These are phyloP conservation scores for Psittacara wagleri DNA, from an alignment of 2,113 vertebrate species.

Conservation along the genomic window DNA sequence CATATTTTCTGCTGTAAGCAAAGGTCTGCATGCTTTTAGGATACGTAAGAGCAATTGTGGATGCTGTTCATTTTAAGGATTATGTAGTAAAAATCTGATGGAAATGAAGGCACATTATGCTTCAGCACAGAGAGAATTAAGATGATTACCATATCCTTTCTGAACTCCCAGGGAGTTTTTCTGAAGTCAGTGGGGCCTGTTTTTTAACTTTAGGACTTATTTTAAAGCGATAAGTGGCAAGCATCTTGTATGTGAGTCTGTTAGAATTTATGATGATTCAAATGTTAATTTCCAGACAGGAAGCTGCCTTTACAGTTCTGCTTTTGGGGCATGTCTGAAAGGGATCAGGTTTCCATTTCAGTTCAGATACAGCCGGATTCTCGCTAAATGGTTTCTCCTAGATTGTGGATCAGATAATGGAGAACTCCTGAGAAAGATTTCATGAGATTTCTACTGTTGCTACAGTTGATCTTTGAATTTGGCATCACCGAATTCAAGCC, in stretches of 20 bases:
- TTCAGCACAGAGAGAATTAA: background rate
- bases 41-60: background rate
- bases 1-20: background rate
- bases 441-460: constrained; percentile 15
- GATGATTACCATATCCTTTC: background rate
- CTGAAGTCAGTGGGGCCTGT: constrained; percentile 28
- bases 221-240: constrained; percentile 39
- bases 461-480: constrained; percentile 10
- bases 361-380: constrained; percentile 26
- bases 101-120: background rate
- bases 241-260: background rate
- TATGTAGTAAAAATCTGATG: background rate
- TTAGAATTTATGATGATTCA: constrained; percentile 52
- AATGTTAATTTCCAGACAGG: constrained; percentile 62
- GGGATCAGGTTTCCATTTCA: constrained; percentile 14
- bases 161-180: constrained; percentile 1
- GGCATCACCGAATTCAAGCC: background rate
- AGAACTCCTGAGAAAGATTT: constrained; percentile 22
- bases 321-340: constrained; percentile 45
- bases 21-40: background rate
- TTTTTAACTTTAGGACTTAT: constrained; percentile 13
- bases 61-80: background rate
- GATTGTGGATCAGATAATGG: constrained; percentile 26
- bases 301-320: constrained; percentile 54
- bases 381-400: constrained; percentile 14